Conservation (phyloP, 2,797 vertebrate species). For the Neopelma chrysocephalum region DNA sequence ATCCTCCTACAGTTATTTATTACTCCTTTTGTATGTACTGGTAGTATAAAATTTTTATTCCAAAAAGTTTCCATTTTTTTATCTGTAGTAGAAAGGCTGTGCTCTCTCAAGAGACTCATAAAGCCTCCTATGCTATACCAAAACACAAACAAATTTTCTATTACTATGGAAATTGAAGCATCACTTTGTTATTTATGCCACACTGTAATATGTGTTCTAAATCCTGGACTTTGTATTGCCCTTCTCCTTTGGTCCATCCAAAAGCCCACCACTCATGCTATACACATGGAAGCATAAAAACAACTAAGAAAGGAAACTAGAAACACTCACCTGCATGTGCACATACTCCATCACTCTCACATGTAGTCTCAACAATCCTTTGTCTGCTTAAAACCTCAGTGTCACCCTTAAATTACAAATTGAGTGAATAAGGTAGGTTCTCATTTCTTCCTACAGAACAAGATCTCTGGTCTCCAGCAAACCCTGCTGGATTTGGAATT, state of each 20-base stretch:
- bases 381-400: background rate
- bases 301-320: background rate
- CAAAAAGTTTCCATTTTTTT: background rate
- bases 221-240: background rate
- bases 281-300: background rate
- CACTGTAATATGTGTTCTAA: background rate
- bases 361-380: background rate
- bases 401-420: background rate
- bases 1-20: background rate
- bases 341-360: background rate
- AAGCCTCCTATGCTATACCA: background rate
- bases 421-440: background rate
- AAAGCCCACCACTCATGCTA: background rate
- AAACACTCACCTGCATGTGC: fast-evolving
- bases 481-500: background rate
- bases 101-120: background rate
- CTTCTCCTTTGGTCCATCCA: background rate
- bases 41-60: background rate
- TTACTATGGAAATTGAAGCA: background rate
- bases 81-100: background rate
- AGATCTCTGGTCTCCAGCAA: background rate
- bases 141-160: background rate
- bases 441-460: background rate
- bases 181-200: background rate
- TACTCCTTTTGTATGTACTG: background rate